These are phyloP conservation scores for Masnerella sp. DNA, from an alignment of 2,888 invertebrate species.

Conservation along the genomic window DNA sequence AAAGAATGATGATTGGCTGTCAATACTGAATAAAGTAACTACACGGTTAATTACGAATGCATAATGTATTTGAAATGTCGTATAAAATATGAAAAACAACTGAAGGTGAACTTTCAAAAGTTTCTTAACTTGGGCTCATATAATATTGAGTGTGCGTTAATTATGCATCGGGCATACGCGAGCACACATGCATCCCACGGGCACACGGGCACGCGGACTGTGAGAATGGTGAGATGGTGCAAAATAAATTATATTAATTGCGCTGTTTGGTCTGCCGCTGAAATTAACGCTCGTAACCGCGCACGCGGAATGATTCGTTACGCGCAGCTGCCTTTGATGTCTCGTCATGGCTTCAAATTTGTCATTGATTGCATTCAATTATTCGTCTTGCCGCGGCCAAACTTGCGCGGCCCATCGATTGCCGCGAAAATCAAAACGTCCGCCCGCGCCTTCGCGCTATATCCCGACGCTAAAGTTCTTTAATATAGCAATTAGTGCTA, in stretches of 20 bases:
- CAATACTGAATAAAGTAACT: slow-evolving; percentile 45
- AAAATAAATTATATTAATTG: slow-evolving; percentile 67
- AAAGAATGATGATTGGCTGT: slow-evolving; percentile 42
- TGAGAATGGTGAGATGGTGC: slow-evolving; percentile 50
- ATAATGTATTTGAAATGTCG: slow-evolving; percentile 42
- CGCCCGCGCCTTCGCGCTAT: neutral
- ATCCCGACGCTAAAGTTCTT: slow-evolving; percentile 1
- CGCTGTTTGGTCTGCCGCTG: slow-evolving; percentile 66
- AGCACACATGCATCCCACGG: slow-evolving; percentile 17
- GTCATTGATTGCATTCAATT: slow-evolving; percentile 61
- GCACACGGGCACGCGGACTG: slow-evolving; percentile 32
- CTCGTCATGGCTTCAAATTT: slow-evolving; percentile 60
- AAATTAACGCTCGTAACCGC: slow-evolving; percentile 64
- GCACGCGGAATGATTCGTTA: slow-evolving; percentile 62
- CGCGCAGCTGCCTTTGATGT: slow-evolving; percentile 62
- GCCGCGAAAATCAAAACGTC: slow-evolving; percentile 39
- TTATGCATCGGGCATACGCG: slow-evolving; percentile 38
- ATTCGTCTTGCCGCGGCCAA: slow-evolving; percentile 53
- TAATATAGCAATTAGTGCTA: slow-evolving; percentile 18
- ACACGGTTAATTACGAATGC: slow-evolving; percentile 46
- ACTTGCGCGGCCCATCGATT: slow-evolving; percentile 32
- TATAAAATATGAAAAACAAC: slow-evolving; percentile 58
- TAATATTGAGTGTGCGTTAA: slow-evolving; percentile 46
- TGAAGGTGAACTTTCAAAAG: slow-evolving; percentile 55
- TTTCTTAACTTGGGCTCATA: slow-evolving; percentile 44